These are phyloP conservation scores for Malurus leucopterus DNA, from an alignment of 2,797 vertebrate species.

Conservation along the genomic window DNA sequence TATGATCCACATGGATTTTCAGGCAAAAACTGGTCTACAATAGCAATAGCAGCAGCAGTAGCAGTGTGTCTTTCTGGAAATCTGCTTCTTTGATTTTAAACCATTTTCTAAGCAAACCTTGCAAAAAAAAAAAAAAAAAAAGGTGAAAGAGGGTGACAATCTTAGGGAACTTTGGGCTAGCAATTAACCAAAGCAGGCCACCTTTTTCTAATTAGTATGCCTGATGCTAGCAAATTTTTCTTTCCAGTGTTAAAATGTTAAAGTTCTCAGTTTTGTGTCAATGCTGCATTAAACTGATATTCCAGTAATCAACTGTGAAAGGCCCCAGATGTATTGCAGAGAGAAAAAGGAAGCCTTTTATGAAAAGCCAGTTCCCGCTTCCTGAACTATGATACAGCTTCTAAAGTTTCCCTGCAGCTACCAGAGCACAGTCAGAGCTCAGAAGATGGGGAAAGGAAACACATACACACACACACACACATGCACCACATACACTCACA, in stretches of 20 bases:
- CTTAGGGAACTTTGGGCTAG: slow-evolving; percentile 30
- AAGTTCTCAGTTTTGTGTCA: slow-evolving; percentile 59
- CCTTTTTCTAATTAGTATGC: slow-evolving; percentile 53
- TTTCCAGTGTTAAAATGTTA: slow-evolving; percentile 38
- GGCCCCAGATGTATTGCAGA: slow-evolving; percentile 61
- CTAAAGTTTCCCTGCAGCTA: slow-evolving; percentile 57
- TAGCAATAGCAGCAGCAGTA: background rate
- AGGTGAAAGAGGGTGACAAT: background rate
- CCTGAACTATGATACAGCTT: slow-evolving; percentile 67
- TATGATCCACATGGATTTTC: background rate
- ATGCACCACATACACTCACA: background rate
- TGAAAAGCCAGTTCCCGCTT: slow-evolving; percentile 74
- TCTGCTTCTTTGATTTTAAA: slow-evolving; percentile 15
- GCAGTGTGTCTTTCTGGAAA: background rate
- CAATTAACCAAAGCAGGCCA: slow-evolving; percentile 34
- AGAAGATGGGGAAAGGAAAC: slow-evolving; percentile 17
- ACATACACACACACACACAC: background rate
- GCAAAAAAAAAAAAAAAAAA: background rate
- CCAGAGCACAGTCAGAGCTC: slow-evolving; percentile 31
- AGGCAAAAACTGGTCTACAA: background rate
- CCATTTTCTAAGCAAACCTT: background rate
- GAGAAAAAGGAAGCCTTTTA: slow-evolving; percentile 74
- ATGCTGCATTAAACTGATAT: slow-evolving; percentile 54
- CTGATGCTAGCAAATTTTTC: slow-evolving; percentile 23
- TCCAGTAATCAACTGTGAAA: slow-evolving; percentile 70